These are phyloP conservation scores for Zaprionus nigranus DNA, from an alignment of 1,140 invertebrate species.

Conservation along the genomic window DNA sequence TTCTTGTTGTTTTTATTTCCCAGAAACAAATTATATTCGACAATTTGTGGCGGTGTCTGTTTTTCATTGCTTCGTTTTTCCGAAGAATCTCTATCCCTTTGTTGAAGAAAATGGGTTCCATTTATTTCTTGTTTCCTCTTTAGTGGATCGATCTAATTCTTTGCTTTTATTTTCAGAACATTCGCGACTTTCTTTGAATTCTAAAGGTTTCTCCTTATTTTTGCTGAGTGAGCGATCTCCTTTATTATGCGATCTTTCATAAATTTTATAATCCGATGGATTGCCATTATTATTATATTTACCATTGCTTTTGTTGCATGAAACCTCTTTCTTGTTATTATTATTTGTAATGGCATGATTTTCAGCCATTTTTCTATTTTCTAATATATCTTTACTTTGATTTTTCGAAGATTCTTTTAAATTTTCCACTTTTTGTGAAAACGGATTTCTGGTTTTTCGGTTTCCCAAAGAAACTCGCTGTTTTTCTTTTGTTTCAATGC, in stretches of 20 bases:
- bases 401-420: not conserved
- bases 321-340: not conserved
- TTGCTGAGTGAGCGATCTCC: not conserved
- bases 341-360: too few species aligned
- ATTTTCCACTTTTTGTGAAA: not conserved
- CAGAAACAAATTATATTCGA: too few species aligned
- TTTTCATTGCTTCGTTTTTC: too few species aligned
- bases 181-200: not conserved
- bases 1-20: not conserved
- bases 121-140: not conserved
- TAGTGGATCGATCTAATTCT: not conserved
- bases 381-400: not conserved
- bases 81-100: not conserved
- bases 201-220: not conserved
- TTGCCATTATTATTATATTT: not conserved
- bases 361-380: too few species aligned
- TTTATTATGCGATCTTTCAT: not conserved
- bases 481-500: not conserved
- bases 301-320: not conserved
- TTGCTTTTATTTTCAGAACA: not conserved
- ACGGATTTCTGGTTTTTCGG: not conserved
- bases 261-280: not conserved
- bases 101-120: not conserved
- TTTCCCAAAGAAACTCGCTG: accelerated
- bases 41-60: too few species aligned